These are phyloP conservation scores for Patella ulyssiponensis DNA, from an alignment of 2,888 invertebrate genomes.

Conservation along the genomic window DNA sequence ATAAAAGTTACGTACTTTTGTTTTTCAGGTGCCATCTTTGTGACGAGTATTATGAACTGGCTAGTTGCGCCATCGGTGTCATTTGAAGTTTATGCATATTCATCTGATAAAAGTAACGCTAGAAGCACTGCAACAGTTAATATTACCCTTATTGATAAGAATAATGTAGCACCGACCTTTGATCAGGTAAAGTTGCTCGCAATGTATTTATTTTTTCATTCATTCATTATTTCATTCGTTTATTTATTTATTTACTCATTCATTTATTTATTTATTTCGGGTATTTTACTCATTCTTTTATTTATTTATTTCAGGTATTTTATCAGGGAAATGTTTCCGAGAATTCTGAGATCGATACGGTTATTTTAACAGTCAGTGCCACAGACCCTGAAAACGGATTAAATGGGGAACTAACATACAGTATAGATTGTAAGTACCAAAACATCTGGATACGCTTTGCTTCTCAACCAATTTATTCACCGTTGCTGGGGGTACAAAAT, in stretches of 20 bases:
- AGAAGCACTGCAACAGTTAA: neutral
- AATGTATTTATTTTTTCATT: too few relatives aligned
- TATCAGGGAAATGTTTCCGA: constrained; percentile 1
- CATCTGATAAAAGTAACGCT: constrained; percentile 5
- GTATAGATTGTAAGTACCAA: neutral
- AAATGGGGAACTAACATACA: neutral
- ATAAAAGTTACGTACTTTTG: too few relatives aligned
- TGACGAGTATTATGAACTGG: constrained; percentile 34
- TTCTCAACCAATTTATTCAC: too few relatives aligned
- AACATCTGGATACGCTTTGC: too few relatives aligned
- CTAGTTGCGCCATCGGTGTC: constrained; percentile 28
- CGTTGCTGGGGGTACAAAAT: too few relatives aligned
- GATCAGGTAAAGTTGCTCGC: neutral
- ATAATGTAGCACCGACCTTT: constrained; percentile 11
- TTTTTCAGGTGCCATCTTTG: constrained; percentile 24
- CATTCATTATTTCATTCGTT: too few relatives aligned
- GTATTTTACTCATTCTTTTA: too few relatives aligned
- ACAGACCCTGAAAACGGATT: neutral
- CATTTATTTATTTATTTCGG: too few relatives aligned
- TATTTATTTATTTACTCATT: too few relatives aligned
- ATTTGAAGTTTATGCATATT: constrained; percentile 37
- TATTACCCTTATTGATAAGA: constrained; percentile 11
- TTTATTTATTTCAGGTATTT: neutral
- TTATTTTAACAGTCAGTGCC: neutral
- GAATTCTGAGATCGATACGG: neutral